These are phyloP conservation scores for Spodoptera littoralis DNA, from an alignment of 2,888 invertebrate species.

Conservation along the genomic window DNA sequence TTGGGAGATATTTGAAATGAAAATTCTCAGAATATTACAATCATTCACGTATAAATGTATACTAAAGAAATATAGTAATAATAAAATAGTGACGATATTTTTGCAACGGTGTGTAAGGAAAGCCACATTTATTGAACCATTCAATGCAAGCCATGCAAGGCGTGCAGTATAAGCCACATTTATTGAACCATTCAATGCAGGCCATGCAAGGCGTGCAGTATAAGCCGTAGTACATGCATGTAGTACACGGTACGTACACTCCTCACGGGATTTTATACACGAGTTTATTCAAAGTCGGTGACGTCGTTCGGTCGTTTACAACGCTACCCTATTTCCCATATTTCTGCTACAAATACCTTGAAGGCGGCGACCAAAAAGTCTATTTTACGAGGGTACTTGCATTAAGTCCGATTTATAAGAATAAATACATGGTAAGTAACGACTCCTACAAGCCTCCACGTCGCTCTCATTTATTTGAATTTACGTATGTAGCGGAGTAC, in stretches of 20 bases:
- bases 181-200: slow-evolving; percentile 25
- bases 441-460: slow-evolving; percentile 55
- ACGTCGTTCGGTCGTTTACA: slow-evolving; percentile 42
- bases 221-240: slow-evolving; percentile 1
- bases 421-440: slow-evolving; percentile 73
- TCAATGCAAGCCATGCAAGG: slow-evolving; percentile 14
- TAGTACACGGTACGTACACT: neutral
- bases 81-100: slow-evolving; percentile 15
- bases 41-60: no score
- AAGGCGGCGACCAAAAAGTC: slow-evolving; percentile 64
- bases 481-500: slow-evolving; percentile 58
- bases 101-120: slow-evolving; percentile 10
- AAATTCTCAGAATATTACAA: no score
- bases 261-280: slow-evolving; percentile 21
- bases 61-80: slow-evolving; percentile 10
- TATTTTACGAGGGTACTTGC: slow-evolving; percentile 69
- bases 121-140: slow-evolving; percentile 11
- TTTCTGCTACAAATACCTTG: slow-evolving; percentile 59
- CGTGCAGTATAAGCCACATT: slow-evolving; percentile 14
- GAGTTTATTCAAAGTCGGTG: slow-evolving; percentile 42
- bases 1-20: no score
- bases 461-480: slow-evolving; percentile 62
- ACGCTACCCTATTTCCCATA: slow-evolving; percentile 56
- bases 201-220: slow-evolving; percentile 9
- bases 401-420: slow-evolving; percentile 76